Conservation (phyloP, 64 coral and sea anemone species). For the Pachyseris speciosa region DNA sequence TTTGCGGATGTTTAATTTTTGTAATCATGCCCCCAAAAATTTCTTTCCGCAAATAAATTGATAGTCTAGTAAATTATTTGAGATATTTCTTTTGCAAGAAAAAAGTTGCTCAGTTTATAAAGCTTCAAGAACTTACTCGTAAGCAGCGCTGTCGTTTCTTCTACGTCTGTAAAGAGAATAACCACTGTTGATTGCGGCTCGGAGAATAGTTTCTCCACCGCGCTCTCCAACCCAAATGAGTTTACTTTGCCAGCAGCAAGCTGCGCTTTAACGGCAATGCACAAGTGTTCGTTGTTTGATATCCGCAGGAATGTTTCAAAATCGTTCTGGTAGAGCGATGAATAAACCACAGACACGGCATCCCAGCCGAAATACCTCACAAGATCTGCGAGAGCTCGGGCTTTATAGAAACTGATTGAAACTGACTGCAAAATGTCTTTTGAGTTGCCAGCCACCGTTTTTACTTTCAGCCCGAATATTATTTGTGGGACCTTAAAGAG, state of each 20-base stretch:
- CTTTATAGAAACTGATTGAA: slow-evolving; percentile 66
- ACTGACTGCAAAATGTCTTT: slow-evolving; percentile 54
- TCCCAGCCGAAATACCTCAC: slow-evolving; percentile 76
- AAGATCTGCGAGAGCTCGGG: slow-evolving; percentile 73
- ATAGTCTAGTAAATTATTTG: too few species aligned
- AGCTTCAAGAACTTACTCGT: slow-evolving; percentile 30
- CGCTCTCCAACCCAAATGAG: not conserved
- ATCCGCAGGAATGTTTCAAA: slow-evolving; percentile 62
- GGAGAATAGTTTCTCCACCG: not conserved
- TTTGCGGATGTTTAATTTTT: not conserved
- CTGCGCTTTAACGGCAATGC: slow-evolving; percentile 52
- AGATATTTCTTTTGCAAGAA: too few species aligned
- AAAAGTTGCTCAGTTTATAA: not conserved
- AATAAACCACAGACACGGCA: slow-evolving; percentile 63
- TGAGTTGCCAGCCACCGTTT: not conserved
- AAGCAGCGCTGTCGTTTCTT: slow-evolving; percentile 35
- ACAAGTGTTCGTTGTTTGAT: slow-evolving; percentile 54
- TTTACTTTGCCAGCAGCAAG: not conserved
- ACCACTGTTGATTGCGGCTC: slow-evolving; percentile 45
- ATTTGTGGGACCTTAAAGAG: slow-evolving; percentile 84
- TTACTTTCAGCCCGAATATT: slow-evolving; percentile 7
- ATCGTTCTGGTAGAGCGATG: slow-evolving; percentile 1
- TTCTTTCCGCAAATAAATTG: not conserved
- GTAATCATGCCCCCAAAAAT: not conserved
- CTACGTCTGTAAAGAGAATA: slow-evolving; percentile 47